A percentile compares a stretch with the other conserved stretches of the same genome.
Conservation (phyloP, 37 sponge, comb jelly and placozoan genomes). For the Aplysina aerophoba region DNA sequence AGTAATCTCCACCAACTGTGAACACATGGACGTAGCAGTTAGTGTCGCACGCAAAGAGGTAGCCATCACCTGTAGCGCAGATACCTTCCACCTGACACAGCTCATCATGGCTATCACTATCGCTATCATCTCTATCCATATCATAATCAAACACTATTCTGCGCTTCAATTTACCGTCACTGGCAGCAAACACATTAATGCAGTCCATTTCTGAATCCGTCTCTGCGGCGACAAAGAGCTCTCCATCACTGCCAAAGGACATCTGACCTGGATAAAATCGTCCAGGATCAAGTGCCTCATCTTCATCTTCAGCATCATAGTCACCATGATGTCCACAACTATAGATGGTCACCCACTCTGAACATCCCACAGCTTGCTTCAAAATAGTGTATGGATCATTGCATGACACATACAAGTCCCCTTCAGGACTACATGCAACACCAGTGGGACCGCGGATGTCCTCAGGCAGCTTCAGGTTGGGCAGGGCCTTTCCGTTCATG, state of each 20-base stretch:
- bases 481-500: too few species aligned
- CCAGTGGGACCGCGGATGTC: too few species aligned
- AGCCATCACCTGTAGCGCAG: slow-evolving; percentile 20
- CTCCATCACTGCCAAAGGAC: slow-evolving; percentile 11
- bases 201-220: too few species aligned
- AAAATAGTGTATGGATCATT: too few species aligned
- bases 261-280: background rate
- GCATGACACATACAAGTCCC: too few species aligned
- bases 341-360: too few species aligned
- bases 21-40: background rate
- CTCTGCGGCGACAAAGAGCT: slow-evolving; percentile 3
- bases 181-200: slow-evolving; percentile 8
- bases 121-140: too few species aligned
- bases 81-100: slow-evolving; percentile 14
- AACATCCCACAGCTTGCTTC: too few species aligned
- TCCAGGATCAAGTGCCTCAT: background rate
- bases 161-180: background rate
- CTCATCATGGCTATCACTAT: too few species aligned
- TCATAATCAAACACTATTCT: background rate
- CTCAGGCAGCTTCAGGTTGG: too few species aligned
- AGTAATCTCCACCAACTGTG: too few species aligned
- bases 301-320: slow-evolving; percentile 2
- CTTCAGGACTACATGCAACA: too few species aligned
- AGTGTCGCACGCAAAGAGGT: slow-evolving; percentile 2
- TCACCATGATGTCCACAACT: background rate